Conservation (phyloP, 1,140 invertebrate genomes). For the Mamestra configurata region DNA sequence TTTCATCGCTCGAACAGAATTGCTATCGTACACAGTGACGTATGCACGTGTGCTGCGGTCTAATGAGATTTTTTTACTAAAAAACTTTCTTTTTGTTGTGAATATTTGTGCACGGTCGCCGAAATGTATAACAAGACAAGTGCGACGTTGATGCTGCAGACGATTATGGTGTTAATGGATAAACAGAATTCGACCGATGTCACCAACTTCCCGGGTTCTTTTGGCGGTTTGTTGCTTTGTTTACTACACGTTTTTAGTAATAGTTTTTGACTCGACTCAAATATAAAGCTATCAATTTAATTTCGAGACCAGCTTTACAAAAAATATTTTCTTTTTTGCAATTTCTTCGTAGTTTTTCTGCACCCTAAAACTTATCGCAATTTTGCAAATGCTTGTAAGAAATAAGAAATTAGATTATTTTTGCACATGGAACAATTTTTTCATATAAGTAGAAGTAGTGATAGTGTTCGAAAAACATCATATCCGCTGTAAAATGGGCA, state of each 20-base stretch:
- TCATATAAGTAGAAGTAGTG: background rate
- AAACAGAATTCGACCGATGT: conserved; percentile 81
- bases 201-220: conserved; percentile 73
- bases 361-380: background rate
- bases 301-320: background rate
- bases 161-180: conserved; percentile 85
- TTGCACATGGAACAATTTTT: background rate
- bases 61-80: conserved; percentile 42
- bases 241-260: background rate
- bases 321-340: background rate
- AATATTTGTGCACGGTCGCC: conserved; percentile 48
- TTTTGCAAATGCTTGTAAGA: background rate
- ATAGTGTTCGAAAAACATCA: conserved; percentile 25
- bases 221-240: conserved; percentile 71
- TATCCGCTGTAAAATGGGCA: conserved; percentile 27
- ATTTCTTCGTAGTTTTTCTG: background rate
- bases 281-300: background rate
- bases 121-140: conserved; percentile 81
- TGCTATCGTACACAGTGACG: conserved; percentile 57
- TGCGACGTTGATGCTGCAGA: conserved; percentile 85
- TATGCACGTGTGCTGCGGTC: conserved; percentile 55
- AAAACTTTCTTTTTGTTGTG: conserved; percentile 48
- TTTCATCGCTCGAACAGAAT: conserved; percentile 55
- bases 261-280: background rate
- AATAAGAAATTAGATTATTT: background rate